Conservation (phyloP, 2,113 vertebrate genomes). For the Callocephalon fimbriatum region DNA sequence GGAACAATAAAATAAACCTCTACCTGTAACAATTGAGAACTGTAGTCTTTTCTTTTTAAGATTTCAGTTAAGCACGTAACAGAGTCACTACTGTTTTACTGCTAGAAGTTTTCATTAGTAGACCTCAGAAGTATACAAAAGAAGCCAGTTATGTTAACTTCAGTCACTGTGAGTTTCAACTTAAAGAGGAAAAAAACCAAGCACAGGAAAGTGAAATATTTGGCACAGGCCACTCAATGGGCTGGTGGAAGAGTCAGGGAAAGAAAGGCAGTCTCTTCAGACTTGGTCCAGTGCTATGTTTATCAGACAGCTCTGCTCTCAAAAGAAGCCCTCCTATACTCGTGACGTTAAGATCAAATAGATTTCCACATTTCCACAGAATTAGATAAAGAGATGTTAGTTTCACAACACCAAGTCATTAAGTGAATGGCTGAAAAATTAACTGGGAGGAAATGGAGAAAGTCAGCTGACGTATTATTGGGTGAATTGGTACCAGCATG, state of each 20-base stretch:
- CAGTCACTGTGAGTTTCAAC: background rate
- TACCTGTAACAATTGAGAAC: background rate
- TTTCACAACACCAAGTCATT: background rate
- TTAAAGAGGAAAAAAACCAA: background rate
- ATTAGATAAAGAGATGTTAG: background rate
- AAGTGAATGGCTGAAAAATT: background rate
- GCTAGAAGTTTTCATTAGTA: background rate
- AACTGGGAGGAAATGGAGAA: slow-evolving; percentile 6
- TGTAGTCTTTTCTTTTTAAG: background rate
- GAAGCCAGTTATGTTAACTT: background rate
- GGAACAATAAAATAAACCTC: background rate
- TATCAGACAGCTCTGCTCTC: background rate
- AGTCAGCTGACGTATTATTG: background rate
- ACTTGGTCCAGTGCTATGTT: background rate
- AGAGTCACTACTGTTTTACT: background rate
- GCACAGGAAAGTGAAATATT: background rate
- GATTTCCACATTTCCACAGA: background rate
- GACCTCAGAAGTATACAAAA: background rate
- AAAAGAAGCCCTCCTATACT: background rate
- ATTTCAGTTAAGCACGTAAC: background rate
- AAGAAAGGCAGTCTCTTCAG: background rate
- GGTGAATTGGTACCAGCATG: background rate
- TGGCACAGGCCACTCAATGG: background rate
- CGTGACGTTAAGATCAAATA: background rate
- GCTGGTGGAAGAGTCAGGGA: background rate